phyloP scores from a whole-genome alignment of 2,797 vertebrate genomes.

The Apogon hyalosoma region DNA sequence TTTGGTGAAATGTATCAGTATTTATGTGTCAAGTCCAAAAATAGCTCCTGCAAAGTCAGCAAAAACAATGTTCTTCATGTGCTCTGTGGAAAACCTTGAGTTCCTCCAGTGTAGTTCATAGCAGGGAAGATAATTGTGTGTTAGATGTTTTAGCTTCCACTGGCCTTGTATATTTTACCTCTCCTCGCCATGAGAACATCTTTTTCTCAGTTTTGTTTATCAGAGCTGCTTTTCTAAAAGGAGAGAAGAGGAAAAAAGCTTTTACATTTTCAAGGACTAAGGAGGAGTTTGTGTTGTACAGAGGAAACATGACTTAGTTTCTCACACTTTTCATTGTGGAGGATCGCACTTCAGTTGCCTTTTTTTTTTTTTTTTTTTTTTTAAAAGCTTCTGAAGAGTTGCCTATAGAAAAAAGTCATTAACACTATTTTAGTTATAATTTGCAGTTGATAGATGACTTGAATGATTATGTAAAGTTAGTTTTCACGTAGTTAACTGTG shows the following conservation, averaged over 20 bases:
- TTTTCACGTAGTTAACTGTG: slow-evolving; percentile 46
- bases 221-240: slow-evolving; percentile 65
- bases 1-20: background rate
- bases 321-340: slow-evolving; percentile 77
- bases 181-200: slow-evolving; percentile 61
- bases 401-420: background rate
- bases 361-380: slow-evolving; percentile 15
- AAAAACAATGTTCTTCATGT: slow-evolving; percentile 17
- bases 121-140: slow-evolving; percentile 12
- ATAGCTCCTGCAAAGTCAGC: slow-evolving; percentile 32
- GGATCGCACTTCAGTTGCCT: slow-evolving; percentile 30
- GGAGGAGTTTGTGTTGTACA: slow-evolving; percentile 84
- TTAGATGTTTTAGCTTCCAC: slow-evolving; percentile 43
- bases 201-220: slow-evolving; percentile 66
- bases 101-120: slow-evolving; percentile 19
- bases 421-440: background rate
- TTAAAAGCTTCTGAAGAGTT: slow-evolving; percentile 3
- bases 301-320: slow-evolving; percentile 81
- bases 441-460: slow-evolving; percentile 1
- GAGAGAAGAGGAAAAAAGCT: slow-evolving; percentile 62
- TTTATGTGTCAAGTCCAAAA: slow-evolving; percentile 43
- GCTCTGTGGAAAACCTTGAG: slow-evolving; percentile 29
- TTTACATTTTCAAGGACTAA: slow-evolving; percentile 90
- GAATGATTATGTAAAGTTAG: slow-evolving; percentile 46
- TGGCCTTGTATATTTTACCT: slow-evolving; percentile 60